Evolutionary conservation across 37 sponge, comb jelly and placozoan genomes (phyloP).

Genomic region (Ianthella basta): DNA sequence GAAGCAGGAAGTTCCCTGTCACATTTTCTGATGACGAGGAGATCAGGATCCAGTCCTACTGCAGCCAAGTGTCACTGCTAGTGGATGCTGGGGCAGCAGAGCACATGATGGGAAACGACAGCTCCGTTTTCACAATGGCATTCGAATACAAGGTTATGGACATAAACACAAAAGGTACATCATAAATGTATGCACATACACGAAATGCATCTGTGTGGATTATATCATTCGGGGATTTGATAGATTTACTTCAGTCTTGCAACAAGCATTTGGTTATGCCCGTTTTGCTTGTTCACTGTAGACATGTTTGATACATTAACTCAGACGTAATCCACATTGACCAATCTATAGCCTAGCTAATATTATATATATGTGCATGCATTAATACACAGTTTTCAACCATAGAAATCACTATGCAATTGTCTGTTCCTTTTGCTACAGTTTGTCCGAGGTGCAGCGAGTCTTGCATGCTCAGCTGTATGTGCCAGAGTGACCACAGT

Average conservation of each 20-base stretch:
- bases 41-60: constrained; percentile 6
- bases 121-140: not conserved
- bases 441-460: constrained; percentile 43
- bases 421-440: not conserved
- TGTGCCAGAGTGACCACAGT: constrained; percentile 40
- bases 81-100: not conserved
- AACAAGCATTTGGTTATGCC: too few relatives aligned
- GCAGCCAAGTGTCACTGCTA: constrained; percentile 36
- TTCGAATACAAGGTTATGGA: not conserved
- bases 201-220: not conserved
- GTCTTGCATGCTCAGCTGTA: constrained; percentile 22
- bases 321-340: too few relatives aligned
- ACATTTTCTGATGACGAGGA: not conserved
- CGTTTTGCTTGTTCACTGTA: too few relatives aligned
- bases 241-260: too few relatives aligned
- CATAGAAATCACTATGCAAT: not conserved
- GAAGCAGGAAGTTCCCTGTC: not conserved
- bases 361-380: not conserved
- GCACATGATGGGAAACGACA: too few relatives aligned
- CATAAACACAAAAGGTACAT: not conserved
- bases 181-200: not conserved
- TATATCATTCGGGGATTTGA: too few relatives aligned
- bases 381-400: not conserved
- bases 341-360: not conserved
- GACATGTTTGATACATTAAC: too few relatives aligned